Evolutionary conservation across 2,888 invertebrate species (phyloP), one percentile per base, ranked within the genome.

Genomic region (Morpho deidamia): DNA sequence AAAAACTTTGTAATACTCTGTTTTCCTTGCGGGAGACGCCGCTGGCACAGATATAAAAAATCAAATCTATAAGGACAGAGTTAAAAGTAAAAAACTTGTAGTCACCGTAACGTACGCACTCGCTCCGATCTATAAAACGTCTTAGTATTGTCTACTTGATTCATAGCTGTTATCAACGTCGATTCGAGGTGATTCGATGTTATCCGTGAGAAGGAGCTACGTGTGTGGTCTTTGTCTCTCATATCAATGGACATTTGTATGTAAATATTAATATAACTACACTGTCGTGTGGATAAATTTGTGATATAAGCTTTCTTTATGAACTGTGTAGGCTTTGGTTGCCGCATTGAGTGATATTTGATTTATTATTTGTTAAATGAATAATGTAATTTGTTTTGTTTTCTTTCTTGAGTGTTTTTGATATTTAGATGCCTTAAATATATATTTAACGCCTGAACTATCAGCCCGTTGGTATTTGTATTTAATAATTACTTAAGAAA

Each of bases 101-200:
- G 77, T 65, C 51, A 59, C 64, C 51, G 59, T 62, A 69, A n/a
- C 8, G 50, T 45, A 67, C 67, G 65, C 64, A 66, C 63, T 63
- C 63, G 66, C 68, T 72, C 72, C 71, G 74, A 78, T 83, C 81
- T 81, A 83, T 83, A 84, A 81, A 82, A 67, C 65, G 78, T 76
- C 68, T 62, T 58, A 67, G 69, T 71, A 78, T 74, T 78, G 81
- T 80, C 71, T 61, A 60, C 37, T 64, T 67, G 67, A 67, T 68
- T 67, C 66, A 68, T 63, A 51, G 62, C 58, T 54, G 55, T 64
- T 67, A 66, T 67, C 65, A 63, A 53, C 37, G 42, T 44, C 55
- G 58, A 53, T 44, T 52, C 54, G 49, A 48, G 23, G 54, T 57
- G 58, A 64, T 58, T 49, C 55, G 60, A 63, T 61, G 48, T 55